Base-by-base conservation (phyloP, 2,113 vertebrate genomes). In the Pyxicephalus adspersus region DNA sequence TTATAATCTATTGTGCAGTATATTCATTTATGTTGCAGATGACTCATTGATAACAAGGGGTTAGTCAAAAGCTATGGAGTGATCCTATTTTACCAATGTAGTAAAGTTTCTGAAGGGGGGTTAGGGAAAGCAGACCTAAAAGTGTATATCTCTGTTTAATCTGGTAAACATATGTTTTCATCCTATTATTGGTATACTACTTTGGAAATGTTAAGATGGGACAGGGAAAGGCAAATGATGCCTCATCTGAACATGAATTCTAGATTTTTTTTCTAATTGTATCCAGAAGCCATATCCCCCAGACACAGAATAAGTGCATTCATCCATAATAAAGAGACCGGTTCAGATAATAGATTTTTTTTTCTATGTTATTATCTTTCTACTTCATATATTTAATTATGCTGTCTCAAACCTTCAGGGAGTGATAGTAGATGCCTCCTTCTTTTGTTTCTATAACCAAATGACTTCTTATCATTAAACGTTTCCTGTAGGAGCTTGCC, bases 231-330 rank as follows among this genome's bases (percentile, higher is more conserved):
- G 22, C 19, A 25, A 17, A 70, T 28, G 67, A 28, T 26, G 38
- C 50, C 23, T 45, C 38, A 15, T 45, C 45, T 52, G 45, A 70
- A 70, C 26, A 52, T 13, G 22, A 22, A 61, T 61, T 25, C 58
- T 22, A 61, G 58, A 45, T 15, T 61, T 61, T 29, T n/a, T 38
- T 74, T 57, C 54, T 74, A 60, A 74, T 74, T 58, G 54, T 74
- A 74, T 13, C 71, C 60, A 60, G 51, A 74, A 74, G 67, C 51
- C 34, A 7, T 74, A 60, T 73, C 17, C 68, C 50, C 70, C 52
- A 22, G 71, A n/a, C 71, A 60, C 55, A 34, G 5, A 74, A 8
- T 4, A 38, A 34, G 29, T 60, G 25, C 58, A 60, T 34, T 74
- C 68, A 72, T 29, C 26, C 71, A 22, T 60, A 2, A 60, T 55